A percentile compares a stretch with the other conserved stretches of the same genome.
Evolutionary conservation across 1,140 invertebrate genomes (phyloP).

Genomic region (Hetaerina americana): DNA sequence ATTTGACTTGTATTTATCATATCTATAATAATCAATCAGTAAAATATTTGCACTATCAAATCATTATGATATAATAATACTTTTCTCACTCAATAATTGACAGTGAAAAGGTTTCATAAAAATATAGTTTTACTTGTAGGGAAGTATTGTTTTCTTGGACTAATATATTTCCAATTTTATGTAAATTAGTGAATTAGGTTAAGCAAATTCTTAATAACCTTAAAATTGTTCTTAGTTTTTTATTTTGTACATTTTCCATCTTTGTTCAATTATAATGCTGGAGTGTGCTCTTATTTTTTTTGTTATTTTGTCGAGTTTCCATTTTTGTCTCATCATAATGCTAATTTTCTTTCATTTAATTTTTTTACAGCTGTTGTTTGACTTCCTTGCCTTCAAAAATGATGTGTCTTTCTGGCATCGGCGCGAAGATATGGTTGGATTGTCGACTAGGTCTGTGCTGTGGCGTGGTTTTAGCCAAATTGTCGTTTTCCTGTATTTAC

Average conservation of each 20-base stretch:
- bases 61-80: too few species aligned
- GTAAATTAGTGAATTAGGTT: too few species aligned
- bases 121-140: too few species aligned
- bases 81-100: too few species aligned
- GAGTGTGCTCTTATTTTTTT: neutral
- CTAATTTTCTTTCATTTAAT: conserved; percentile 19
- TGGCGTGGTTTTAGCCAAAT: conserved; percentile 90
- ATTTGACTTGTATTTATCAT: too few species aligned
- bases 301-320: neutral
- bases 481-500: conserved; percentile 85
- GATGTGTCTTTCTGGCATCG: conserved; percentile 90
- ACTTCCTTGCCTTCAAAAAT: conserved; percentile 96
- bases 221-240: conserved; percentile 10
- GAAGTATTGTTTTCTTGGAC: too few species aligned
- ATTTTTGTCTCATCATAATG: conserved; percentile 5
- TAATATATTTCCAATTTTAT: too few species aligned
- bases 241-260: conserved; percentile 3
- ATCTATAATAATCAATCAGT: too few species aligned
- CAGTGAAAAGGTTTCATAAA: too few species aligned
- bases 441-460: conserved; percentile 75
- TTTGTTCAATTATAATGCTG: conserved; percentile 1
- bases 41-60: too few species aligned
- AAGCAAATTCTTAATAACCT: too few species aligned
- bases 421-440: conserved; percentile 69
- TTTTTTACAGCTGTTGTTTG: conserved; percentile 73